Percentiles rank a stretch among this genome's conserved stretches.
Evolutionary conservation across 1,140 invertebrate genomes (phyloP).

Genomic region (Chironomus striatipennis): DNA sequence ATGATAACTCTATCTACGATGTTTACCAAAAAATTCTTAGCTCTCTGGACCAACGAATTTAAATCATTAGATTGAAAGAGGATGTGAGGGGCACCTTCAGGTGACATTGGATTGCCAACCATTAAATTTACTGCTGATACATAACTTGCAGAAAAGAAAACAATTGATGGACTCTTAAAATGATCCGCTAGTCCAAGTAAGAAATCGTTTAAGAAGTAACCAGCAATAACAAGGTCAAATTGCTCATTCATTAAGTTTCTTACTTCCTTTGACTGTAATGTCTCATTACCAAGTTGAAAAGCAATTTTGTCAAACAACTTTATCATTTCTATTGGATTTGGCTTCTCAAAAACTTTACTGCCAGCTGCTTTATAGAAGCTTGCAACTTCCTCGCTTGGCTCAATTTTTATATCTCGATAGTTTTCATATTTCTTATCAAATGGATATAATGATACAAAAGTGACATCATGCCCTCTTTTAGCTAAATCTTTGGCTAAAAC

Average conservation of each 20-base stretch:
- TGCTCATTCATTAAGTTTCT: background rate
- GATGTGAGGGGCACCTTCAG: background rate
- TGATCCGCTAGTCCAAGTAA: background rate
- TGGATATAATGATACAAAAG: too few species aligned
- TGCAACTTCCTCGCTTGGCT: too few species aligned
- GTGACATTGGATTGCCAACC: background rate
- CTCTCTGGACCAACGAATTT: background rate
- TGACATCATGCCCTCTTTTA: too few species aligned
- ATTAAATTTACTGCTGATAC: background rate
- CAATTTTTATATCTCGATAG: too few species aligned
- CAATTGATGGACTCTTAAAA: background rate
- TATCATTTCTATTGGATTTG: too few species aligned
- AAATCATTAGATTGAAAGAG: background rate
- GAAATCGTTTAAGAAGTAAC: background rate
- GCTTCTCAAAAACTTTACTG: too few species aligned
- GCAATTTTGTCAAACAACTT: too few species aligned
- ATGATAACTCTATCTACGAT: background rate
- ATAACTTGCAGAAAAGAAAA: background rate
- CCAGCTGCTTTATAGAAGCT: too few species aligned
- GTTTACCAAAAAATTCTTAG: background rate
- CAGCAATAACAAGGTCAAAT: background rate
- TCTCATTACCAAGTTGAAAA: too few species aligned
- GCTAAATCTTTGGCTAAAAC: too few species aligned
- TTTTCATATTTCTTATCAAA: too few species aligned
- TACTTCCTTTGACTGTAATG: background rate